Base-by-base conservation (phyloP, 2,797 vertebrate genomes). In the Anabas testudineus region DNA sequence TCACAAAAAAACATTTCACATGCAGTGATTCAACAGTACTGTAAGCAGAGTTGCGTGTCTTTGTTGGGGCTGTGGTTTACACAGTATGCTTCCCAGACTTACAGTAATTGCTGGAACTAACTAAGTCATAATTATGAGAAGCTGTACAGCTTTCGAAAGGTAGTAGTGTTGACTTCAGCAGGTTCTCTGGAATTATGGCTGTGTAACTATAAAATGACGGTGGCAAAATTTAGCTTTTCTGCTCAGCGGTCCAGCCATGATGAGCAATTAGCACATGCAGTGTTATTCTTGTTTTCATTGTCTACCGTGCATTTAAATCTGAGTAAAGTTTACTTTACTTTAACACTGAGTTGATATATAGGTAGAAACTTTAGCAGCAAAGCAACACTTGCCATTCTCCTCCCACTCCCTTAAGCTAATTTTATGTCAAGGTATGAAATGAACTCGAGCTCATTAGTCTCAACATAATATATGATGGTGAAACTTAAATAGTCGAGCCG, bases 401-500 rank as follows among this genome's bases (percentile, higher is more conserved):
- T 48, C 48, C 51, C 19, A 46, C 60, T 52, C 64, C 32, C 54
- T 71, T 28, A 74, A 67, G 71, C 79, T 67, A 49, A 80, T 83
- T 71, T 68, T 26, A 43, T 14, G 56, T 78, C 68, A 77, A 73
- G 68, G 73, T 79, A 62, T 69, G 52, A 72, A 70, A 85, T 76
- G 21, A 76, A 74, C 83, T 63, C 49, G 59, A 37, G 75, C 53
- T 80, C 71, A 72, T 83, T 75, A 78, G 58, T 56, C 51, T 62
- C 58, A 28, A 49, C 51, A 28, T 75, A 71, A 88, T 76, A 53
- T 71, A 76, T 73, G 72, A 69, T n/a, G 52, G 52, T 6, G 46
- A 45, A 36, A 71, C 84, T 84, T 28, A 81, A 89, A 88, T 72
- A 87, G 85, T 75, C 77, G 85, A 54, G 51, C 42, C 10, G 71